Conservation (phyloP, 2,113 vertebrate species). For the Proterorhinus semilunaris region DNA sequence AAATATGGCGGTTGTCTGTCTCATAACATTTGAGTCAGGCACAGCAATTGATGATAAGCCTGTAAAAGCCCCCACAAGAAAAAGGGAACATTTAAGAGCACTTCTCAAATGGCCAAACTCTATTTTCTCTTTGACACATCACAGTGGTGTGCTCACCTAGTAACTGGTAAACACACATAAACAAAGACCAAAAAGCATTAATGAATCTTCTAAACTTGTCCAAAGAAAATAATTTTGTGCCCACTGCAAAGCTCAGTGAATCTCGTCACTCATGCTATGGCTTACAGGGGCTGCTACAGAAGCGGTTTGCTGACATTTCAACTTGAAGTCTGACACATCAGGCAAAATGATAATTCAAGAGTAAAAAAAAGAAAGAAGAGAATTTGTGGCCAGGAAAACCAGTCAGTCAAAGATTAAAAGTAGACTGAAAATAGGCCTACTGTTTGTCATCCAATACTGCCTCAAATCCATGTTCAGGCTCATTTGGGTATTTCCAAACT, state of each 20-base stretch:
- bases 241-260: constrained; percentile 24
- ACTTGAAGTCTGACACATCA: constrained; percentile 14
- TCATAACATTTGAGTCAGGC: constrained; percentile 36
- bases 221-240: constrained; percentile 45
- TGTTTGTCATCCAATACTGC: too few species aligned
- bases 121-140: constrained; percentile 56
- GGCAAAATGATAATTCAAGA: constrained; percentile 10
- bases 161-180: constrained; percentile 73
- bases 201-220: constrained; percentile 35
- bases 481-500: too few species aligned
- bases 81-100: constrained; percentile 51
- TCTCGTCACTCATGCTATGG: constrained; percentile 13
- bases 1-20: constrained; percentile 5
- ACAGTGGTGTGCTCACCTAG: constrained; percentile 63
- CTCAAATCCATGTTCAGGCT: too few species aligned
- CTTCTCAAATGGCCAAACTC: constrained; percentile 63
- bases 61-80: constrained; percentile 52
- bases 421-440: too few species aligned
- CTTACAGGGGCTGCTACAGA: neutral
- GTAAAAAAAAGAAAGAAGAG: neutral
- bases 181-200: constrained; percentile 56
- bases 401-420: too few species aligned
- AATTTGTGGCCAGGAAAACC: too few species aligned
- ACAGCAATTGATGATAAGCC: constrained; percentile 44
- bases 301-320: constrained; percentile 17